These are phyloP conservation scores for Saturnia japonica DNA, from an alignment of 2,888 invertebrate genomes.

Conservation along the genomic window DNA sequence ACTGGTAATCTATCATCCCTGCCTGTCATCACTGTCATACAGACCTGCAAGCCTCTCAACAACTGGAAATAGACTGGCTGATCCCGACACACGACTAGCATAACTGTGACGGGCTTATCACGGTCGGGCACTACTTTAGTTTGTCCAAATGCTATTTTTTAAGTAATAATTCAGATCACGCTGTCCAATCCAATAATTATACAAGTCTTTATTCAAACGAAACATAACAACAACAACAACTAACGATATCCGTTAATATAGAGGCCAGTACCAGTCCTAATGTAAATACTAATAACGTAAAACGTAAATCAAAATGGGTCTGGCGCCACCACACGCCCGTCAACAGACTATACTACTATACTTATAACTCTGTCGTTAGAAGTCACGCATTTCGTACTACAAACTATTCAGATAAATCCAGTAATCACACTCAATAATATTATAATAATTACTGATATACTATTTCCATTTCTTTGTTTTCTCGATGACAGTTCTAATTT, in stretches of 20 bases:
- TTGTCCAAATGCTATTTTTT: too few species aligned
- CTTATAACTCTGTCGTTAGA: conserved; percentile 31
- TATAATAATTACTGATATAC: conserved; percentile 67
- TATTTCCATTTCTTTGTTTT: too few species aligned
- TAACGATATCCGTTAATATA: neutral
- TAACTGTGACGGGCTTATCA: too few species aligned
- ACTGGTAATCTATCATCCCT: too few species aligned
- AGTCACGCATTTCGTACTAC: conserved; percentile 61
- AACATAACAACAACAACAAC: neutral
- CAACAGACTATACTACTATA: conserved; percentile 25
- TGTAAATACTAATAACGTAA: conserved; percentile 63
- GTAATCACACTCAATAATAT: conserved; percentile 62
- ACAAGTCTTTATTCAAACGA: neutral
- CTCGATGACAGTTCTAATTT: too few species aligned
- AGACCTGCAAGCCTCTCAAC: too few species aligned
- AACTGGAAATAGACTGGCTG: too few species aligned
- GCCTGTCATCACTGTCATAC: too few species aligned
- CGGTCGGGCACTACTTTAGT: too few species aligned
- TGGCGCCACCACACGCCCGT: conserved; percentile 48
- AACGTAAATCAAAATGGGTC: conserved; percentile 53
- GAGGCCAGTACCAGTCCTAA: conserved; percentile 42
- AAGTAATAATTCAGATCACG: neutral
- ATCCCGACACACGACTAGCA: too few species aligned
- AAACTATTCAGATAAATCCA: conserved; percentile 56
- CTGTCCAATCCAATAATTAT: neutral